Percentiles rank a stretch among this genome's conserved stretches.
These are phyloP conservation scores for Diarsia mendica DNA, from an alignment of 2,888 invertebrate species.

Conservation along the genomic window DNA sequence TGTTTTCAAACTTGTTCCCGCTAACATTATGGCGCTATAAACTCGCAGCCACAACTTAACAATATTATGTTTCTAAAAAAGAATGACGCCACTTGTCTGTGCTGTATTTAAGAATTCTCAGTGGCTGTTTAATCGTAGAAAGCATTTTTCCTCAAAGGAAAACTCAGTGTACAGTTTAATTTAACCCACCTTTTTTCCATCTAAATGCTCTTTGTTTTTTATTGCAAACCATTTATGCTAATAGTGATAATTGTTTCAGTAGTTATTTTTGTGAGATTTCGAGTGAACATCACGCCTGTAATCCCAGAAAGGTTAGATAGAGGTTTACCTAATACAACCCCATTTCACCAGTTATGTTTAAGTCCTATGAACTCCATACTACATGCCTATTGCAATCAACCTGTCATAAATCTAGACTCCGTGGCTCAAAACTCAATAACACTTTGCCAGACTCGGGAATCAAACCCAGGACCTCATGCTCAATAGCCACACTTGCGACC, in stretches of 20 bases:
- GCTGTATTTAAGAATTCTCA: slow-evolving; percentile 52
- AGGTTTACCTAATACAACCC: no score
- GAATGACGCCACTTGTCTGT: slow-evolving; percentile 35
- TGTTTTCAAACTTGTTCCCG: slow-evolving; percentile 30
- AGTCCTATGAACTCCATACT: no score
- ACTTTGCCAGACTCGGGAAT: no score
- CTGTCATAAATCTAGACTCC: no score
- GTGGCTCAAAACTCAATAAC: no score
- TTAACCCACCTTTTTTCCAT: slow-evolving; percentile 56
- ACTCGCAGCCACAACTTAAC: slow-evolving; percentile 28
- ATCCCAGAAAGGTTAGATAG: no score
- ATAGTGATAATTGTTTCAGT: slow-evolving; percentile 50
- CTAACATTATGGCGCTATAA: slow-evolving; percentile 16
- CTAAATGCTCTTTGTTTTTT: slow-evolving; percentile 54
- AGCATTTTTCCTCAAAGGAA: slow-evolving; percentile 60
- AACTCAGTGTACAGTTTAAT: slow-evolving; percentile 54
- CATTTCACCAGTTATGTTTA: no score
- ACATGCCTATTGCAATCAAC: no score
- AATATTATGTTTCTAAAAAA: slow-evolving; percentile 36
- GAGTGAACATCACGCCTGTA: no score
- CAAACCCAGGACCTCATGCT: no score
- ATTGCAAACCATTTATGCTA: slow-evolving; percentile 47
- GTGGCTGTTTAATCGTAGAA: slow-evolving; percentile 56
- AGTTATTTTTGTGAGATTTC: slow-evolving; percentile 14
- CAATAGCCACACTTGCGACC: no score